Evolutionary conservation across 2,797 vertebrate species (phyloP).

Genomic region (Epinephelus malabaricus): DNA sequence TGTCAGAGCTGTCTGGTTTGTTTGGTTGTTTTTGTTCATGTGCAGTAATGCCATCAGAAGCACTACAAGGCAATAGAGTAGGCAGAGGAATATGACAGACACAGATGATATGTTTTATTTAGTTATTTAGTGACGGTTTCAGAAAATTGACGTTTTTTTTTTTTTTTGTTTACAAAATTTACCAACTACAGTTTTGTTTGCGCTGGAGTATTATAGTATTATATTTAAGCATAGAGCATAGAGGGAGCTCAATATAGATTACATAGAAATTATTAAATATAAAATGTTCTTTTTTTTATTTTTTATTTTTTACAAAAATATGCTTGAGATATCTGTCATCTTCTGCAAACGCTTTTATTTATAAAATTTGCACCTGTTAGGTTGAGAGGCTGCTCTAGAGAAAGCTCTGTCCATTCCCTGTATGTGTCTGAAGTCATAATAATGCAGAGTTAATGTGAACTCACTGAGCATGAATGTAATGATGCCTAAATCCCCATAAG

Average conservation of each 20-base stretch:
- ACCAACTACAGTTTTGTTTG: too few relatives aligned
- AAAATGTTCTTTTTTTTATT: background rate
- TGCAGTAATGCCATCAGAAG: too few relatives aligned
- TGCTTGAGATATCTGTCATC: background rate
- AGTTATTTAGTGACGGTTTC: too few relatives aligned
- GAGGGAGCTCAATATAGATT: background rate
- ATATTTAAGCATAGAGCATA: too few relatives aligned
- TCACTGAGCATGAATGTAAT: constrained; percentile 3
- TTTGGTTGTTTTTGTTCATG: too few relatives aligned
- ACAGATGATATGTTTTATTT: too few relatives aligned
- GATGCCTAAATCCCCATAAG: constrained; percentile 13
- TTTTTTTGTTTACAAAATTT: too few relatives aligned
- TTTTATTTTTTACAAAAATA: background rate
- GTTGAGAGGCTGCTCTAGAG: background rate
- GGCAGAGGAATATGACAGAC: too few relatives aligned
- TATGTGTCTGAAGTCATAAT: background rate
- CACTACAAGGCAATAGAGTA: too few relatives aligned
- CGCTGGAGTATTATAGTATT: too few relatives aligned
- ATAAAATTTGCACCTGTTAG: background rate
- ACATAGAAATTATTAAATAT: background rate
- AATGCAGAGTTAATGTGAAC: constrained; percentile 44
- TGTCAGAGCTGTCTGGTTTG: too few relatives aligned
- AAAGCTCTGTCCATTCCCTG: background rate
- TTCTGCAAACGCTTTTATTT: background rate
- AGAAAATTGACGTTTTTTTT: too few relatives aligned